Evolutionary conservation across 2,113 vertebrate species (phyloP).

Genomic region (Cygnus atratus): DNA sequence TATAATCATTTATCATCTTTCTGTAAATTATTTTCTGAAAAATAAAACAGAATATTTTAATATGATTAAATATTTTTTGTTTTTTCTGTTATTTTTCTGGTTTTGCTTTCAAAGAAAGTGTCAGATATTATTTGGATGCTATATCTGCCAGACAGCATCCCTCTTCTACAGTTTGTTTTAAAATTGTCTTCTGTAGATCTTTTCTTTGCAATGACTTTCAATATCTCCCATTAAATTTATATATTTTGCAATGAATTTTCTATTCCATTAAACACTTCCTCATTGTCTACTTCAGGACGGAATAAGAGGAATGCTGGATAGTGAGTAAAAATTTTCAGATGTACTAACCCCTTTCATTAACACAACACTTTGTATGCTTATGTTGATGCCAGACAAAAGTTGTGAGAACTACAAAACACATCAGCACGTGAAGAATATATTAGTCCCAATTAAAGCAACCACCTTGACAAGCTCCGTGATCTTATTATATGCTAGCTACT

Average conservation of each 20-base stretch:
- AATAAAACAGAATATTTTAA: slow-evolving; percentile 45
- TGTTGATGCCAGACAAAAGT: background rate
- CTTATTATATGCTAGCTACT: background rate
- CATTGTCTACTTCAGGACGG: background rate
- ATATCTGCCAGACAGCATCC: background rate
- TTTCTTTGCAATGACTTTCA: background rate
- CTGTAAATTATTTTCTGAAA: slow-evolving; percentile 59
- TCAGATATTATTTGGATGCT: background rate
- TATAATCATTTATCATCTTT: slow-evolving; percentile 57
- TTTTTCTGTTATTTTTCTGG: background rate
- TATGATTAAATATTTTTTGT: slow-evolving; percentile 38
- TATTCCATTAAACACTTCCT: background rate
- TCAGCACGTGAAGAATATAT: background rate
- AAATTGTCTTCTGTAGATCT: background rate
- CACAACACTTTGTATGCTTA: background rate
- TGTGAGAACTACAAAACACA: background rate
- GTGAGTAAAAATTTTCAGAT: background rate
- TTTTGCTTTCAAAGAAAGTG: background rate
- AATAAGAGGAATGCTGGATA: background rate
- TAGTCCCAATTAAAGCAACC: background rate
- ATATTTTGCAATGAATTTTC: background rate
- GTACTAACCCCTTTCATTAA: background rate
- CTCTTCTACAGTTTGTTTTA: background rate
- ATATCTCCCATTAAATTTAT: background rate
- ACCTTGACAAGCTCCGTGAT: background rate